A percentile compares a stretch with the other conserved stretches of the same genome.
Evolutionary conservation across 2,113 vertebrate genomes (phyloP).

Genomic region (Oxygymnocypris stewartii): DNA sequence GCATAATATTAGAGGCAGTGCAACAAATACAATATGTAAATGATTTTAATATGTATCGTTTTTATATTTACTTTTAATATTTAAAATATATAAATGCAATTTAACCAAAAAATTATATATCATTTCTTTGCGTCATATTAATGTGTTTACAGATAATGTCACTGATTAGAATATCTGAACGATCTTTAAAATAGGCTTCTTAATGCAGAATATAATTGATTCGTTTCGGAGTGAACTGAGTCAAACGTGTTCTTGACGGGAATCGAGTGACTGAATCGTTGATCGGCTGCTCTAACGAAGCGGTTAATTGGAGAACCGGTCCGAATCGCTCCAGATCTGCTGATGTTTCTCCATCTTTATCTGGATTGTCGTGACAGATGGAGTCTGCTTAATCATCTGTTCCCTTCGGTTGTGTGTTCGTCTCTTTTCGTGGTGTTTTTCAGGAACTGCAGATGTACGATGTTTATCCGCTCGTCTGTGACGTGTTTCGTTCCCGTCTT

Average conservation of each 20-base stretch:
- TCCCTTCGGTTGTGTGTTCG: slow-evolving; percentile 52
- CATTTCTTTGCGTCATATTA: background rate
- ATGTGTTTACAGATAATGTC: background rate
- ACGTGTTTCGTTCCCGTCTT: background rate
- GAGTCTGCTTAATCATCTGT: background rate
- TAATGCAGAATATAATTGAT: background rate
- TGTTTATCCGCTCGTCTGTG: slow-evolving; percentile 65
- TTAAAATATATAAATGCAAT: slow-evolving; percentile 12
- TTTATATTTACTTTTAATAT: slow-evolving; percentile 18
- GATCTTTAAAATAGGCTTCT: background rate
- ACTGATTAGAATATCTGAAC: background rate
- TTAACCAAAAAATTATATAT: background rate
- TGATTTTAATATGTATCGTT: slow-evolving; percentile 13
- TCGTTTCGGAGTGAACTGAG: background rate
- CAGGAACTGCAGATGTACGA: slow-evolving; percentile 67
- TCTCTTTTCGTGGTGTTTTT: slow-evolving; percentile 63
- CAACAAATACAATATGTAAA: slow-evolving; percentile 1
- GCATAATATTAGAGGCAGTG: background rate
- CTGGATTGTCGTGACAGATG: background rate
- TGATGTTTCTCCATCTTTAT: background rate
- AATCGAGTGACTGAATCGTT: background rate
- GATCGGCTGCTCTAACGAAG: background rate
- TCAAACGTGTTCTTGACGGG: background rate
- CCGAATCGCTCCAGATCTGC: background rate
- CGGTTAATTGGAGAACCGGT: background rate